Base-by-base conservation (phyloP, 2,888 invertebrate genomes). In the Encarsia formosa region DNA sequence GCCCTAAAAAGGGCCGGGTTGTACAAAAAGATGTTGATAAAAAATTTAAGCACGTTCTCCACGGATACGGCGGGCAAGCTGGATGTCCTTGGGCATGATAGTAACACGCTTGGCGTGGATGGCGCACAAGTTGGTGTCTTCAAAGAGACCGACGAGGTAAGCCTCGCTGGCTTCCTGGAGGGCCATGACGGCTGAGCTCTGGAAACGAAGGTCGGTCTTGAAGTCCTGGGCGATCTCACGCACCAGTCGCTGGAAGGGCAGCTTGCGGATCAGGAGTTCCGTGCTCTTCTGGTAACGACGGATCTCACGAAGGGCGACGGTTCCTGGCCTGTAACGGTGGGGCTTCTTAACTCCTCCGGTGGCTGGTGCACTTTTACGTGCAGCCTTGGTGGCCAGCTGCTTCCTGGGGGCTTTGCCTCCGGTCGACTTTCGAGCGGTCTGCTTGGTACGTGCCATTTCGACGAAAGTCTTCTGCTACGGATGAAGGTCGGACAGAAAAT, bases 31-130 rank as follows among this genome's bases (percentile, higher is more conserved):
- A n/a, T n/a, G n/a, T n/a, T n/a, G n/a, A n/a, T n/a, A n/a, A n/a
- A n/a, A n/a, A n/a, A n/a, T n/a, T n/a, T n/a, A n/a, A n/a, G n/a
- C 15, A n/a, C n/a, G n/a, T n/a, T n/a, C n/a, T n/a, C n/a, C n/a
- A n/a, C n/a, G n/a, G n/a, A n/a, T n/a, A n/a, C n/a, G n/a, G n/a
- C n/a, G n/a, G 26, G 34, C 34, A 9, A 34, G 15, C 34, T 94
- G 94, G 71, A 96, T 95, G 75, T 96, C 95, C 78, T 94, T 96
- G 66, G 95, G 95, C 94, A 95, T 95, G 78, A 95, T 95, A 61
- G 95, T 96, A 51, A 95, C 95, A 68, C 95, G 87, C 78, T 95
- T 95, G 66, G 95, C 95, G 71, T 96, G 95, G 75, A 96, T 95
- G 63, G 94, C 95, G 79, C 94, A 95, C 83, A 96, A 82, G 78